Evolutionary conservation across 1,140 invertebrate species (phyloP).

Genomic region (Drosophila ogumai): DNA sequence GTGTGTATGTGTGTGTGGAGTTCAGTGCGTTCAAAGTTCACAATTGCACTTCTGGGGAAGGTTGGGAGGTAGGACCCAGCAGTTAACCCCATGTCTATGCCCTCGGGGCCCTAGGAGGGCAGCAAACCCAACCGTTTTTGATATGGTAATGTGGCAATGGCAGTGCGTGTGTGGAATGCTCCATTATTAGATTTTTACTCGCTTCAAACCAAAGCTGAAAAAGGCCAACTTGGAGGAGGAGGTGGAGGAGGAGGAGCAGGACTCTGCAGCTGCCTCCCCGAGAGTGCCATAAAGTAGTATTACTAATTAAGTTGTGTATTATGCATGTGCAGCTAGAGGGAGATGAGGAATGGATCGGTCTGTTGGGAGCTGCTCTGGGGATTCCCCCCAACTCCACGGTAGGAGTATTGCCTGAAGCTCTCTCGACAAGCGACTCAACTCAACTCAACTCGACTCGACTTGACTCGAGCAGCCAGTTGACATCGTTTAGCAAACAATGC

Average conservation of each 20-base stretch:
- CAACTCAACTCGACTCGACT: conserved; percentile 1
- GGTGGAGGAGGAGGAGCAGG: background rate
- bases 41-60: conserved; percentile 30
- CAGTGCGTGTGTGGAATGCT: conserved; percentile 76
- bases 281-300: conserved; percentile 81
- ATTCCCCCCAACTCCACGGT: background rate
- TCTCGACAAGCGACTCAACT: conserved; percentile 13
- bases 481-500: conserved; percentile 69
- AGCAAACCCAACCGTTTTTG: conserved; percentile 56
- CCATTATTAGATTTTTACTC: conserved; percentile 73
- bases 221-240: background rate
- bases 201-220: conserved; percentile 10
- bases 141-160: conserved; percentile 82
- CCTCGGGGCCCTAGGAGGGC: conserved; percentile 39
- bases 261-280: conserved; percentile 27
- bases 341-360: conserved; percentile 3
- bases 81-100: conserved; percentile 44
- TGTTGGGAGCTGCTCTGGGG: background rate
- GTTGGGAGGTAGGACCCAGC: background rate
- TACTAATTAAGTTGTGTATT: conserved; percentile 83
- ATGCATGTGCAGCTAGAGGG: conserved; percentile 62
- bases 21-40: conserved; percentile 69
- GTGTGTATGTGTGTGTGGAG: conserved; percentile 1
- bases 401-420: conserved; percentile 5
- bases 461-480: conserved; percentile 64